Evolutionary conservation across 2,113 vertebrate genomes (phyloP).

Genomic region (Bos taurus): ARS-UCD2.0 NC_037328.1:139919001-139919500

Average conservation of each 20-base stretch:
- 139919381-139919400: not conserved
- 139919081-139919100: not conserved
- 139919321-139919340: not conserved
- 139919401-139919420: not conserved
- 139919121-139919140: not conserved
- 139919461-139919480: not conserved
- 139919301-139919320: not conserved
- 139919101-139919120: not conserved
- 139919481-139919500: not conserved
- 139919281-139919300: not conserved
- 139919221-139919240: too few relatives aligned
- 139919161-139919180: rapidly evolving
- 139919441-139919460: not conserved
- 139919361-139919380: not conserved
- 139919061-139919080: not conserved
- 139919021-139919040: not conserved
- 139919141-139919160: not conserved
- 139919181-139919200: rapidly evolving
- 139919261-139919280: not conserved
- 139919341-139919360: not conserved
- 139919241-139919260: not conserved
- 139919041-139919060: not conserved
- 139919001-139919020: not conserved
- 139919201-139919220: rapidly evolving
- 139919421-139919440: not conserved